Evolutionary conservation across 2,888 invertebrate genomes (phyloP).

Genomic region (Eupithecia centaureata): DNA sequence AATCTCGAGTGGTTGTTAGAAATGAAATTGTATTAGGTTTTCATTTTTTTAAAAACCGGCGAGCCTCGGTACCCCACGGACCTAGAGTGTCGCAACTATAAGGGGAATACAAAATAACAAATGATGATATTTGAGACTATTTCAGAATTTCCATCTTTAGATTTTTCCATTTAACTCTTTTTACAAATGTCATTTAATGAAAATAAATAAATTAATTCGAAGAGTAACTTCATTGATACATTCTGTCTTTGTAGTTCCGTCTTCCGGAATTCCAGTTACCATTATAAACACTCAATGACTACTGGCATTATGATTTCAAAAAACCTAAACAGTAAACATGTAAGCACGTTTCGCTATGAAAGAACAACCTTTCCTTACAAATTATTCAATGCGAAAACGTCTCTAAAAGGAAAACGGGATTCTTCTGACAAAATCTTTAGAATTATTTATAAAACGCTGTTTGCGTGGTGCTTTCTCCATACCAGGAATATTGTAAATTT

Average conservation of each 20-base stretch:
- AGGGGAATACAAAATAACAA: background rate
- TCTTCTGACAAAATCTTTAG: conserved; percentile 26
- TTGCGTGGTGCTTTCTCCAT: conserved; percentile 23
- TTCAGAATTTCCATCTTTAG: background rate
- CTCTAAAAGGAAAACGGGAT: conserved; percentile 25
- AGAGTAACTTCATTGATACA: background rate
- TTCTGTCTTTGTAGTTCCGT: background rate
- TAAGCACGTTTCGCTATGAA: conserved; percentile 11
- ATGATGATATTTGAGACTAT: background rate
- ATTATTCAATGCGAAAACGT: conserved; percentile 29
- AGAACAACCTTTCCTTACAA: conserved; percentile 14
- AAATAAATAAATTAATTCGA: background rate
- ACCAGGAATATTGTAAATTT: conserved; percentile 1
- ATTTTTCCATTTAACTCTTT: background rate
- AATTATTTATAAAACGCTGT: conserved; percentile 30
- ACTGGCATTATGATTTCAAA: background rate
- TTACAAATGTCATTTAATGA: no score
- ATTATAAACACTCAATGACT: background rate
- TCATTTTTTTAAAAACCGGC: no score
- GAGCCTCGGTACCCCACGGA: no score
- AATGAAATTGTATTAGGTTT: background rate
- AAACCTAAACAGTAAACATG: conserved; percentile 9
- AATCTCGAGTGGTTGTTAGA: background rate
- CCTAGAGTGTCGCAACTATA: no score
- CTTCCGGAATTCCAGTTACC: background rate